These are phyloP conservation scores for Danaus chrysippus DNA, from an alignment of 2,888 invertebrate species.

Conservation along the genomic window DNA sequence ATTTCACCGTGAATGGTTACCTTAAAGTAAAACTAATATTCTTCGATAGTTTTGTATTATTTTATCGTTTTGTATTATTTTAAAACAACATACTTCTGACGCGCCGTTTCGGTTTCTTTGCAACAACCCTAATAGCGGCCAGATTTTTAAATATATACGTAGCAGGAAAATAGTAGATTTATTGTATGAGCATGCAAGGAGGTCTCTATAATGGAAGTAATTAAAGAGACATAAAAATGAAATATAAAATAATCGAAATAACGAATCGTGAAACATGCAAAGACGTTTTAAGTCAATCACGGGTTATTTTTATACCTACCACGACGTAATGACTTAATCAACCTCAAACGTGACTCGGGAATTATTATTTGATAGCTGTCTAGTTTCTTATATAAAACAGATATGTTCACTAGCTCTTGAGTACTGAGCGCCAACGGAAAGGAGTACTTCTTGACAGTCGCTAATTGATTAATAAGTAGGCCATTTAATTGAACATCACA, in stretches of 20 bases:
- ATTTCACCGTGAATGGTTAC: no score
- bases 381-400: constrained; percentile 1
- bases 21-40: no score
- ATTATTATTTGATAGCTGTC: constrained; percentile 5
- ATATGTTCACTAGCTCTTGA: background rate
- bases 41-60: no score
- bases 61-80: no score
- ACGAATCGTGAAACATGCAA: constrained; percentile 28
- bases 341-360: constrained; percentile 7
- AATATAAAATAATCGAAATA: constrained; percentile 26
- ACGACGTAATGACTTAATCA: constrained; percentile 25
- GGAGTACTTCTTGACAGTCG: no score
- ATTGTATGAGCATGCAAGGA: constrained; percentile 2
- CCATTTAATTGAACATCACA: no score
- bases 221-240: constrained; percentile 14
- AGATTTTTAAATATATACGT: background rate
- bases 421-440: no score
- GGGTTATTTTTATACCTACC: constrained; percentile 18
- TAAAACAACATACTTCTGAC: no score
- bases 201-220: constrained; percentile 18
- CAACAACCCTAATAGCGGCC: background rate
- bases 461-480: no score
- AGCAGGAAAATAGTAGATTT: background rate
- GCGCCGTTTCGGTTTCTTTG: no score
- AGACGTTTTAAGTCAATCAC: constrained; percentile 19